Base-by-base conservation (phyloP, 2,888 invertebrate species). In the Spialia ferax region DNA sequence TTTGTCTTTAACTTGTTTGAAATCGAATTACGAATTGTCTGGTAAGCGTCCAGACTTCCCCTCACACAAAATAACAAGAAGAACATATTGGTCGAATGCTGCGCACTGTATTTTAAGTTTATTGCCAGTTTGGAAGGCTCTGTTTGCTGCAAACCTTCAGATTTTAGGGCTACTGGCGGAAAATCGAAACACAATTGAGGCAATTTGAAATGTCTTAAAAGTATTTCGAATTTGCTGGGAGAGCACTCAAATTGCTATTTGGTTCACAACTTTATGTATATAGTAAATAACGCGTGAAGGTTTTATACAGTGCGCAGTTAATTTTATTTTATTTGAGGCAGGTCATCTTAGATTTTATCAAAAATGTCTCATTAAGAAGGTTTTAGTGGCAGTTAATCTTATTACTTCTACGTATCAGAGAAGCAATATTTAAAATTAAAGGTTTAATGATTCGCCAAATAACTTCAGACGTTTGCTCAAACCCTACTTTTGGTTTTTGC, bases 1-100 rank as follows among this genome's bases (percentile, higher is more conserved):
- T 61, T 61, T 67, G 66, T 61, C 66, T 67, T 67, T 67, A 67
- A 67, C 60, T 67, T 67, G 61, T 55, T 67, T 35, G 45, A 61
- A 67, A 67, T 67, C 61, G 66, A 67, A 67, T 67, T 67, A 67
- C 66, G 66, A 67, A 67, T 67, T 67, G 60, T 67, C 66, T 67
- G 66, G 66, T 67, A 67, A 67, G 66, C 66, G 67, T 67, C 67
- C 67, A 67, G 67, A 67, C 61, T 67, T 67, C 67, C 67, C 67
- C 61, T 67, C 61, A 61, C 65, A 65, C 66, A 61, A 67, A 67
- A 67, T 67, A 67, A 67, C 67, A 67, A 61, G 67, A 35, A 38
- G 61, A 67, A 62, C 67, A 62, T 67, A 56, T 67, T 67, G 60
- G 67, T 35, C 48, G 55, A 62, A 61, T 15, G 32, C 61, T 56